Evolutionary conservation across 1,140 invertebrate genomes (phyloP), one percentile per base, ranked within the genome.

Genomic region (Neuroterus valhalla): DNA sequence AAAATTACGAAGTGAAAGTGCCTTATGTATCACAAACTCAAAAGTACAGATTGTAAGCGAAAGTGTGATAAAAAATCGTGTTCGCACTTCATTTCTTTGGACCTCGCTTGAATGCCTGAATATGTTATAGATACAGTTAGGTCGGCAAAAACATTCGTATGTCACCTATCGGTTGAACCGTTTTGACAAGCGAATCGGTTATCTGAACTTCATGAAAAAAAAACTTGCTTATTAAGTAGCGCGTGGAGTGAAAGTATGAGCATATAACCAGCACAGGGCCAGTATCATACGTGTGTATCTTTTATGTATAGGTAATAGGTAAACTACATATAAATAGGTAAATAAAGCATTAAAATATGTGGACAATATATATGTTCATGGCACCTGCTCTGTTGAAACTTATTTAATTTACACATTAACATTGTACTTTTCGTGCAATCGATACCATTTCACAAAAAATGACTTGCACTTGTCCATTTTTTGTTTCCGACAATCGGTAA

Each of bases 171-270:
- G 52, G 21, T 23, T 11, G 23, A 62, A 62, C 31, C 23, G 12
- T 62, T 62, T 62, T 62, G 55, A 62, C 55, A 62, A n/a, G 15
- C 55, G 14, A 31, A 23, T 62, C 15, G 55, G 31, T 62, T 62
- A 23, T 62, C 55, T 26, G 23, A 62, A 31, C 14, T 62, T 31
- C 4, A 26, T 1, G 55, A 31, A 26, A 55, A 23, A 62, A 62
- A 62, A 62, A n/a, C 12, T 23, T 38, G 14, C 31, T 62, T 62
- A 62, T 31, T 62, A 62, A 62, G 55, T 62, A 31, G 55, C 23
- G 23, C 31, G 55, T 62, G 55, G 55, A 62, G 55, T 62, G 55
- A 62, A 62, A 62, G 55, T 62, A 62, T 38, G 55, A 26, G 21
- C 55, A 62, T 62, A 26, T 31, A 48, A 31, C 55, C 23, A 62